Evolutionary conservation across 2,888 invertebrate genomes (phyloP).

Genomic region (Ypsolopha scabrella): DNA sequence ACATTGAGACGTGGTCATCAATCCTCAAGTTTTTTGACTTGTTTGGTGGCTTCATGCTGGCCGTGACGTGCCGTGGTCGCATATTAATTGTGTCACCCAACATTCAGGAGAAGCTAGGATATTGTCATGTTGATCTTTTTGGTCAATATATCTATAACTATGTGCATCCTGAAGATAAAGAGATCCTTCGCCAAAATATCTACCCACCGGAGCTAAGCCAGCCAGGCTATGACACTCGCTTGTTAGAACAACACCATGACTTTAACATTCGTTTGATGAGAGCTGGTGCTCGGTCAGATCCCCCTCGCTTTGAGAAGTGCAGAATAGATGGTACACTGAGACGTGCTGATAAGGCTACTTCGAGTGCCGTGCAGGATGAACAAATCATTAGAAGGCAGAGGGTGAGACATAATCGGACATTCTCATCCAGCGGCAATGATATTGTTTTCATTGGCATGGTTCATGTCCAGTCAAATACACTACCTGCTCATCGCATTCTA

Average conservation of each 20-base stretch:
- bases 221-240: conserved; percentile 28
- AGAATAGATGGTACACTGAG: conserved; percentile 76
- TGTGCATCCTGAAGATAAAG: conserved; percentile 86
- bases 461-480: conserved; percentile 68
- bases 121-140: conserved; percentile 88
- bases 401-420: conserved; percentile 62
- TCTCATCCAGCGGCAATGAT: conserved; percentile 72
- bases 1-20: conserved; percentile 62
- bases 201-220: conserved; percentile 62
- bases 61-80: conserved; percentile 83
- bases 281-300: conserved; percentile 79
- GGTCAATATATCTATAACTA: conserved; percentile 90
- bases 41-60: conserved; percentile 83
- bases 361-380: conserved; percentile 60
- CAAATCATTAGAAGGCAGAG: conserved; percentile 60
- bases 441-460: conserved; percentile 81
- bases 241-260: conserved; percentile 62
- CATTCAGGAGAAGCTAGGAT: conserved; percentile 86
- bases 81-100: conserved; percentile 88
- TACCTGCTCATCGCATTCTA: conserved; percentile 71
- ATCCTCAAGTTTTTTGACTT: conserved; percentile 75
- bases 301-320: conserved; percentile 77
- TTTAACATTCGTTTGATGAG: conserved; percentile 73
- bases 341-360: conserved; percentile 69
- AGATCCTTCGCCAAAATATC: conserved; percentile 77